phyloP scores from a whole-genome alignment of 1,140 invertebrate species.

The Diorhabda carinulata region DNA sequence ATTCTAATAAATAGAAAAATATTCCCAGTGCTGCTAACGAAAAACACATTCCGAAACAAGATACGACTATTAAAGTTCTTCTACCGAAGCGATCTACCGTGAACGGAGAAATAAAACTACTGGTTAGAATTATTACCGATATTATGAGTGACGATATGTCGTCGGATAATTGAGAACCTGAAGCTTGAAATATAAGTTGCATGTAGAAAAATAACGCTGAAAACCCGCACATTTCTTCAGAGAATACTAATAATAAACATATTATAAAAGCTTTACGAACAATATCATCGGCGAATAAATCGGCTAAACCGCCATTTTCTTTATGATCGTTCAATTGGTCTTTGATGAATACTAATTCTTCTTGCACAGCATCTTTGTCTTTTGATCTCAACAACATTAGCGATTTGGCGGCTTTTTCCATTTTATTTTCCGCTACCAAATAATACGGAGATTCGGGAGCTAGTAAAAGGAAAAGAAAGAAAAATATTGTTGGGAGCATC shows the following conservation, averaged over 20 bases:
- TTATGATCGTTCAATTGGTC: not conserved
- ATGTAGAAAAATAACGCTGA: constrained; percentile 80
- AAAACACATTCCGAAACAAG: constrained; percentile 56
- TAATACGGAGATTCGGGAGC: constrained; percentile 74
- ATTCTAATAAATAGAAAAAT: constrained; percentile 58
- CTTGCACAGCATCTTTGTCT: constrained; percentile 49
- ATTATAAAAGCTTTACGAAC: constrained; percentile 69
- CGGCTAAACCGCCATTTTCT: constrained; percentile 50
- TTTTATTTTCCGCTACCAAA: constrained; percentile 55
- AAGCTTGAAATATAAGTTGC: constrained; percentile 63
- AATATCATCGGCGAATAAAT: constrained; percentile 52
- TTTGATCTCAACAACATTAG: constrained; percentile 59
- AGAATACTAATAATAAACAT: constrained; percentile 73
- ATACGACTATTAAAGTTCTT: constrained; percentile 64
- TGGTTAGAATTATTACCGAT: constrained; percentile 62
- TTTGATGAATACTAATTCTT: constrained; percentile 56
- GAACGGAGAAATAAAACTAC: constrained; percentile 61
- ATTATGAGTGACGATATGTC: constrained; percentile 66
- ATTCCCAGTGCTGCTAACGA: constrained; percentile 54
- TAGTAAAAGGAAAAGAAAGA: constrained; percentile 49
- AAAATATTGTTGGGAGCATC: constrained; percentile 50
- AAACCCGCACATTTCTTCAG: constrained; percentile 81
- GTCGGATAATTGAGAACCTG: constrained; percentile 55
- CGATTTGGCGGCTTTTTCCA: constrained; percentile 57
- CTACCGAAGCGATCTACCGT: constrained; percentile 72